Evolutionary conservation across 2,888 invertebrate species (phyloP).

Genomic region (Apocheima hispidaria): DNA sequence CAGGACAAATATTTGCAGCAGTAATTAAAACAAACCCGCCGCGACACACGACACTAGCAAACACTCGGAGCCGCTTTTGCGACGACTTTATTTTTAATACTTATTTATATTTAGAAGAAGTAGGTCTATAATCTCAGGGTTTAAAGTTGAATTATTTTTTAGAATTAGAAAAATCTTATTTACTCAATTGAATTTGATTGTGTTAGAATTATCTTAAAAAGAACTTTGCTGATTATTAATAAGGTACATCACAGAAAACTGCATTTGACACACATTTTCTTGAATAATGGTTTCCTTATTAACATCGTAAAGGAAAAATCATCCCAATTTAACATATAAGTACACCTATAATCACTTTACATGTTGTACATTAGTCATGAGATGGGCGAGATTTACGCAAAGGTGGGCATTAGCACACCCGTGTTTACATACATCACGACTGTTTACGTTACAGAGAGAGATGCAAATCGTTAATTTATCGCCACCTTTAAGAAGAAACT

Average conservation of each 20-base stretch:
- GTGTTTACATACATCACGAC: constrained; percentile 70
- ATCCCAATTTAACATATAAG: not conserved
- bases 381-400: constrained; percentile 57
- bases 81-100: constrained; percentile 53
- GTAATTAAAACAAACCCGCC: constrained; percentile 77
- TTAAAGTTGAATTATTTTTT: constrained; percentile 30
- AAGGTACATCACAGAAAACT: not conserved
- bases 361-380: constrained; percentile 39
- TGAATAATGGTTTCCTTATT: not conserved
- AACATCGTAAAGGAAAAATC: not conserved
- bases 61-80: constrained; percentile 65
- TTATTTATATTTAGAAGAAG: constrained; percentile 49
- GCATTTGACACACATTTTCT: not conserved
- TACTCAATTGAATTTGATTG: too few species aligned
- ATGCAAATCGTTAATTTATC: constrained; percentile 85
- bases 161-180: not conserved
- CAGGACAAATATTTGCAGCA: constrained; percentile 76
- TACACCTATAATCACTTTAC: constrained; percentile 31
- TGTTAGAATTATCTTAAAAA: not conserved
- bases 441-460: constrained; percentile 75
- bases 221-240: too few species aligned
- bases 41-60: constrained; percentile 63
- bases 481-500: constrained; percentile 79
- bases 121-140: constrained; percentile 38
- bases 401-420: constrained; percentile 70